Percentiles rank a stretch among this genome's conserved stretches.
Conservation (phyloP, 2,888 invertebrate species). For the Chironomus riparius region DNA sequence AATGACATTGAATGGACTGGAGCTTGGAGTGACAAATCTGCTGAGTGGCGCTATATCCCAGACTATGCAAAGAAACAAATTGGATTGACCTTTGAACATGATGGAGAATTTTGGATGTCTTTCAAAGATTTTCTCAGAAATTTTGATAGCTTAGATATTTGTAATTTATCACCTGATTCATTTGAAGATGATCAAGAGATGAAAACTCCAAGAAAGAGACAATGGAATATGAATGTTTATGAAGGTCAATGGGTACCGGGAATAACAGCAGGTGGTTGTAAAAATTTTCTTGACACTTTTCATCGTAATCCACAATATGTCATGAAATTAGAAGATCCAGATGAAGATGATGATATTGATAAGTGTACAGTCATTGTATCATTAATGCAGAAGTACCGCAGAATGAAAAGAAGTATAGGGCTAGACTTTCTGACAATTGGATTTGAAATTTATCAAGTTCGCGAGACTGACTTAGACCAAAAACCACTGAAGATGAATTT, state of each 20-base stretch:
- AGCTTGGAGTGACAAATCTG: constrained; percentile 84
- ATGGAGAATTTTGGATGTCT: constrained; percentile 98
- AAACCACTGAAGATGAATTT: constrained; percentile 75
- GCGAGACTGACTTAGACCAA: constrained; percentile 54
- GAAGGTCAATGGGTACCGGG: constrained; percentile 86
- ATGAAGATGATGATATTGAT: constrained; percentile 76
- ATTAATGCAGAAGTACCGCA: constrained; percentile 93
- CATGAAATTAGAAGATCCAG: constrained; percentile 72
- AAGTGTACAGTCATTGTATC: constrained; percentile 91
- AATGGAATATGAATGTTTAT: constrained; percentile 89
- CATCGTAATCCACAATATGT: constrained; percentile 90
- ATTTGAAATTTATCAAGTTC: constrained; percentile 85
- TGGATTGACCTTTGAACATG: constrained; percentile 80
- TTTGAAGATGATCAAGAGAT: constrained; percentile 60
- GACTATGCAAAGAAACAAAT: constrained; percentile 76
- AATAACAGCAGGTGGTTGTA: constrained; percentile 92
- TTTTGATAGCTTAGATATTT: constrained; percentile 80
- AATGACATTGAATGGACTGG: constrained; percentile 94
- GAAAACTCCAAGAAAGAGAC: constrained; percentile 56
- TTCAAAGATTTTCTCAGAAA: constrained; percentile 80
- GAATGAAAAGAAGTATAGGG: constrained; percentile 79
- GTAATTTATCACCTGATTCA: constrained; percentile 91
- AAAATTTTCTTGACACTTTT: constrained; percentile 83
- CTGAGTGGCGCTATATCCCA: constrained; percentile 85
- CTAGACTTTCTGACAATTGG: constrained; percentile 91